These are phyloP conservation scores for Nettapus auritus DNA, from an alignment of 2,113 vertebrate species.

Conservation along the genomic window DNA sequence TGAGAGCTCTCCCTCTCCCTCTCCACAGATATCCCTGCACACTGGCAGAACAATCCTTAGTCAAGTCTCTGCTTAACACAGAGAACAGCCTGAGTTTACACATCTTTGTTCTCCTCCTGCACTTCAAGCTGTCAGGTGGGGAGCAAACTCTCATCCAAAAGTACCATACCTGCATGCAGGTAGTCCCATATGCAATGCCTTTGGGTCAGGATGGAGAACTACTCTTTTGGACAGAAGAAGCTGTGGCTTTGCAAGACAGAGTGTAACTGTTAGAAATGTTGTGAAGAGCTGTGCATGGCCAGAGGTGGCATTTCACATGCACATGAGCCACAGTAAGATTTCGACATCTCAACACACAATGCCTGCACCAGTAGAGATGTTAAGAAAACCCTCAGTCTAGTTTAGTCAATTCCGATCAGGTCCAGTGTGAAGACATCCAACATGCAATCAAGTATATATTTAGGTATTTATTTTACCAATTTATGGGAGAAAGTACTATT, in stretches of 20 bases:
- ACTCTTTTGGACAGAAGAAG: background rate
- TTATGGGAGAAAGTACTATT: background rate
- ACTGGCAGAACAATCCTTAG: fast-evolving
- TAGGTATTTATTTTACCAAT: background rate
- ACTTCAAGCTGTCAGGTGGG: background rate
- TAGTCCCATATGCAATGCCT: background rate
- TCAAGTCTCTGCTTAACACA: background rate
- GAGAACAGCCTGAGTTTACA: background rate
- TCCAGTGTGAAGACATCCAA: background rate
- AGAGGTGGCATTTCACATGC: background rate
- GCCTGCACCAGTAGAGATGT: background rate
- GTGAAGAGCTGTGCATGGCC: background rate
- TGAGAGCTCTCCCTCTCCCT: background rate
- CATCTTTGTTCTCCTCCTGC: background rate
- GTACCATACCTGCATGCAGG: background rate
- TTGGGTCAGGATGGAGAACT: background rate
- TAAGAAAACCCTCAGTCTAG: background rate
- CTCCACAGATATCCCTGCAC: background rate
- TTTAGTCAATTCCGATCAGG: background rate
- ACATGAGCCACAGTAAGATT: background rate
- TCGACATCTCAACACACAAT: background rate
- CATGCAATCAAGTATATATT: background rate
- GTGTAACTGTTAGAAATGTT: background rate
- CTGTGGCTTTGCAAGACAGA: background rate
- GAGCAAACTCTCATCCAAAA: background rate